Base-by-base conservation (phyloP, 1,140 invertebrate genomes). In the Dufourea novaeangliae region DNA sequence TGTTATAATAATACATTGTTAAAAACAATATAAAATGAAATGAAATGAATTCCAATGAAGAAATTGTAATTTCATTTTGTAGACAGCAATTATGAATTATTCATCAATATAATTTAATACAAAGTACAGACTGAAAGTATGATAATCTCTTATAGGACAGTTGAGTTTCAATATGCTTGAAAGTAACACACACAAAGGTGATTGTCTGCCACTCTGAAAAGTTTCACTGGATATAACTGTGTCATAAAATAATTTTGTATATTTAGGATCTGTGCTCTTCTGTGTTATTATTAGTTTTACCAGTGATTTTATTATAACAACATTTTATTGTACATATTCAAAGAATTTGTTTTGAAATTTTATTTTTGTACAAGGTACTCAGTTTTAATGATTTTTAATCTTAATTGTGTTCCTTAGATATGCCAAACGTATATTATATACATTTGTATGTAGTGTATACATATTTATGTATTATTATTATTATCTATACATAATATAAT, bases 1-100 rank as follows among this genome's bases (percentile, higher is more conserved):
- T 46, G 1, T 46, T 46, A 59, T 29, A 41, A 41, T 29, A 56
- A 8, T n/a, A 2, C 1, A 44, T 57, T 57, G 7, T 46, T 37
- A 39, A 3, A 25, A 25, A 25, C 25, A 34, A 32, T 61, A 4
- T 17, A 12, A 10, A 20, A n/a, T 25, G n/a, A 2, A 61, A 29
- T 39, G 10, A 0, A 73, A 14, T 29, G 11, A 41, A 34, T 22
- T 25, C 3, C 34, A 25, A 27, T 22, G 50, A 17, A 6, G 20
- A 20, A 14, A 63, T 14, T 34, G 37, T n/a, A 22, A 12, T 50
- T 56, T 34, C 57, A 37, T 6, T 37, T 27, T 46, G 10, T 27
- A 68, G 11, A 8, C 32, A 37, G 11, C 17, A 25, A 44, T 46
- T 27, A 76, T 76, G 32, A 39, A 76, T 76, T 69, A 76, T 76